Evolutionary conservation across 2,797 vertebrate species (phyloP).

Genomic region (Acanthurus lineatus): DNA sequence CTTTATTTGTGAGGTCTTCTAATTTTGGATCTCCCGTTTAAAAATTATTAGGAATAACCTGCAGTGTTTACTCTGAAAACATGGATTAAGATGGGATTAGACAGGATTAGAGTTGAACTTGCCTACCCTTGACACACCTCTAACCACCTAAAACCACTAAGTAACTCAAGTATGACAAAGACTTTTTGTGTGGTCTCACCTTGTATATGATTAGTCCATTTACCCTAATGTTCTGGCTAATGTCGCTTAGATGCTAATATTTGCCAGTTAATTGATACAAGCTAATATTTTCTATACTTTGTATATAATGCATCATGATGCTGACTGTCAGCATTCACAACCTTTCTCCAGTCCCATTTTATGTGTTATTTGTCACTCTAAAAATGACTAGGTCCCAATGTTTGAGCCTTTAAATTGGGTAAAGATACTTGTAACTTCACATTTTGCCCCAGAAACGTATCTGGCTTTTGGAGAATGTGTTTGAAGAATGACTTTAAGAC

Average conservation of each 20-base stretch:
- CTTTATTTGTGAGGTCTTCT: not conserved
- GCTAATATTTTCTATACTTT: not conserved
- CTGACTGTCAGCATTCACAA: constrained; percentile 8
- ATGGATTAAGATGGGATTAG: constrained; percentile 25
- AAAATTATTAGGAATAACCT: not conserved
- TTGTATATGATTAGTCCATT: not conserved
- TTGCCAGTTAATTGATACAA: not conserved
- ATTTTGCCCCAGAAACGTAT: not conserved
- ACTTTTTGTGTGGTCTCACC: not conserved
- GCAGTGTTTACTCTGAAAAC: constrained; percentile 29
- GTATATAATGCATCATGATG: not conserved
- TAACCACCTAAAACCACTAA: not conserved
- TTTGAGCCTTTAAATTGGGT: constrained; percentile 16
- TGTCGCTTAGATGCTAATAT: not conserved
- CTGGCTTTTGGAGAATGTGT: constrained; percentile 2
- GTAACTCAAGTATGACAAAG: not conserved
- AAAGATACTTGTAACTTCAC: not conserved
- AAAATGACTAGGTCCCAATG: constrained; percentile 13
- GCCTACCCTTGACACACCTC: not conserved
- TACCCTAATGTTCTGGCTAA: not conserved
- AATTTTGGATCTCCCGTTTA: not conserved
- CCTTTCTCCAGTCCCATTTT: constrained; percentile 21
- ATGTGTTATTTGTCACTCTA: constrained; percentile 48
- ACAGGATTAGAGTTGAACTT: constrained; percentile 26
- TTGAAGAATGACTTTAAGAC: constrained; percentile 22